Evolutionary conservation across 2,888 invertebrate genomes (phyloP).

Genomic region (Nowickia ferox): DNA sequence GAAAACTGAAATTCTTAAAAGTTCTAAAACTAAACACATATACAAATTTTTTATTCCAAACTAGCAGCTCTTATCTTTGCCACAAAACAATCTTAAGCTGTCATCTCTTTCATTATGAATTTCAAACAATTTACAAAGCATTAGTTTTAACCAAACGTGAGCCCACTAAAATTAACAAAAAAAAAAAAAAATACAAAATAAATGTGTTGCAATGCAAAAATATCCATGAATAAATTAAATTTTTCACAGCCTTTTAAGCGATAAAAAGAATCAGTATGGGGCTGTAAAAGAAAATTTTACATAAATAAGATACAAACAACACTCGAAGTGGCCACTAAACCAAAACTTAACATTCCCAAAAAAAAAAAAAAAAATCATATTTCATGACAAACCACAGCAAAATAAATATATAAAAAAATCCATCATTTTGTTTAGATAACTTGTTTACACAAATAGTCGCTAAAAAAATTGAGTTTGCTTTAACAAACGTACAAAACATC

Average conservation of each 20-base stretch:
- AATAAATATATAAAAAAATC: neutral
- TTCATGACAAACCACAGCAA: constrained; percentile 19
- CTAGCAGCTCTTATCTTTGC: constrained; percentile 2
- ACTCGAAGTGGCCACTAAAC: too few relatives aligned
- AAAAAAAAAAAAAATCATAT: constrained; percentile 25
- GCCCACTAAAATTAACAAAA: constrained; percentile 6
- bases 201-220: constrained; percentile 65
- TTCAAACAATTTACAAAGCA: constrained; percentile 20
- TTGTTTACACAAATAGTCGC: constrained; percentile 74
- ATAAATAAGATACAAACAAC: constrained; percentile 21
- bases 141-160: constrained; percentile 15
- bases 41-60: too few relatives aligned
- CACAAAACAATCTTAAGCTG: neutral
- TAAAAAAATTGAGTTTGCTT: constrained; percentile 73
- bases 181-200: constrained; percentile 43
- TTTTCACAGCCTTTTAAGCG: neutral
- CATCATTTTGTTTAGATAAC: constrained; percentile 42
- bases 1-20: too few relatives aligned
- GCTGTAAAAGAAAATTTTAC: neutral
- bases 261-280: neutral
- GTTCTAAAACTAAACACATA: too few relatives aligned
- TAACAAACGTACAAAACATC: constrained; percentile 7
- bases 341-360: constrained; percentile 14
- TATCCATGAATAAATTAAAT: constrained; percentile 70
- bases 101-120: constrained; percentile 14